Base-by-base conservation (phyloP, 2,113 vertebrate species). In the Myrmecophaga tridactyla region DNA sequence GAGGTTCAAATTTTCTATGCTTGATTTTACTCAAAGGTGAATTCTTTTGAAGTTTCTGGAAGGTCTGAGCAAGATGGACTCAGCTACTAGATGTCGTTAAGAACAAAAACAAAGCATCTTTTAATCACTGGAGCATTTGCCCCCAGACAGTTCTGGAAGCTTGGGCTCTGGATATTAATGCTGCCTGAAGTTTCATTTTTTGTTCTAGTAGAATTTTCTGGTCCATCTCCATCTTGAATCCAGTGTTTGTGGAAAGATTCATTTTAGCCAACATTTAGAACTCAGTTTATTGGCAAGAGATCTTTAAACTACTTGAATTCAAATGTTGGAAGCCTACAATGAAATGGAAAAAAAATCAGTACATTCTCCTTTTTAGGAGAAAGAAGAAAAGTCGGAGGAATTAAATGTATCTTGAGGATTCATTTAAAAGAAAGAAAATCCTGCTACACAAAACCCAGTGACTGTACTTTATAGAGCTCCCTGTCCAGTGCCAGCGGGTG, bases 361-460 rank as follows among this genome's bases (percentile, higher is more conserved):
- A 14, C 29, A 0, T 43, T 62, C 41, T 39, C 4, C 39, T 7
- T 69, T 58, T 62, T 29, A 13, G 56, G 53, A 73, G 73, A 31
- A 51, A 56, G 48, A 77, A 31, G 75, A 17, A 65, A 53, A 25
- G 4, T 27, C 6, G 0, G 6, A 62, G 41, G 89, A n/a, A 18
- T 13, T 6, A 20, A 18, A 34, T 43, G 46, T 14, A 10, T 6
- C 58, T 62, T 14, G n/a, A 58, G 18, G 82, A 7, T 48, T 91
- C n/a, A 13, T 0, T 43, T 18, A 56, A 75, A 60, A 8, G 20
- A 43, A 27, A 48, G 60, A 23, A 39, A 36, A 31, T 1, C 7
- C 4, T 2, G 17, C 1, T 2, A 1, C 0, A 0, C 6, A 7
- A 0, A 6, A 23, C 5, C 11, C 0, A 0, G 5, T 0, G 23